These are phyloP conservation scores for Drosophila bunnanda DNA, from an alignment of 2,888 invertebrate genomes.

Conservation along the genomic window DNA sequence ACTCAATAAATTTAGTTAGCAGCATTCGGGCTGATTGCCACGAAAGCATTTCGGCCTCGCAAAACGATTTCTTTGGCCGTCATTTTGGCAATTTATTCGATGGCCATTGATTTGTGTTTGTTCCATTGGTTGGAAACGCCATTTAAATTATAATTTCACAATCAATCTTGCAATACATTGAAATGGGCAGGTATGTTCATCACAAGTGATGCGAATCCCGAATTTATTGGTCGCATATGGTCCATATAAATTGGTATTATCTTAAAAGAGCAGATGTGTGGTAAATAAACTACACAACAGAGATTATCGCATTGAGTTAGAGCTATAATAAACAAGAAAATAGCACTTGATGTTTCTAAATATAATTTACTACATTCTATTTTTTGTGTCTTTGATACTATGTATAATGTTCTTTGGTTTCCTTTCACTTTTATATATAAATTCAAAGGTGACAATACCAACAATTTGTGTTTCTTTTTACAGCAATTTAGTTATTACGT, in stretches of 20 bases:
- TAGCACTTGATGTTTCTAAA: too few relatives aligned
- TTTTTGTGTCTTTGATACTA: too few relatives aligned
- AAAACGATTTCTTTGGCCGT: constrained; percentile 19
- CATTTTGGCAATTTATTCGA: constrained; percentile 28
- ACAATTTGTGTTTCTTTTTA: not conserved
- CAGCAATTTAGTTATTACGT: not conserved
- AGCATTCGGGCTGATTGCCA: constrained; percentile 31
- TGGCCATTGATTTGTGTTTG: constrained; percentile 28
- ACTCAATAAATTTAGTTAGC: constrained; percentile 49
- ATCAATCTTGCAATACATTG: constrained; percentile 14
- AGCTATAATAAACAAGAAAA: too few relatives aligned
- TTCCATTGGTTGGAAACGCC: constrained; percentile 4
- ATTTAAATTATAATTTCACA: constrained; percentile 19
- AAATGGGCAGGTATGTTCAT: constrained; percentile 3
- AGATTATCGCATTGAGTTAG: too few relatives aligned
- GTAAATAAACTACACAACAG: not conserved
- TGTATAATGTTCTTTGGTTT: not conserved
- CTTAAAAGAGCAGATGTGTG: not conserved
- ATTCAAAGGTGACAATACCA: not conserved
- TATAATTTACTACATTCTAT: too few relatives aligned
- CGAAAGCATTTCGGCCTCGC: constrained; percentile 15
- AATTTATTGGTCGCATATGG: constrained; percentile 6
- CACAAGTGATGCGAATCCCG: not conserved
- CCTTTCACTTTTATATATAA: not conserved
- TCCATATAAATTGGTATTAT: not conserved